These are phyloP conservation scores for Capreolus pygargus DNA, from an alignment of 2,113 vertebrate genomes.

Conservation along the genomic window DNA sequence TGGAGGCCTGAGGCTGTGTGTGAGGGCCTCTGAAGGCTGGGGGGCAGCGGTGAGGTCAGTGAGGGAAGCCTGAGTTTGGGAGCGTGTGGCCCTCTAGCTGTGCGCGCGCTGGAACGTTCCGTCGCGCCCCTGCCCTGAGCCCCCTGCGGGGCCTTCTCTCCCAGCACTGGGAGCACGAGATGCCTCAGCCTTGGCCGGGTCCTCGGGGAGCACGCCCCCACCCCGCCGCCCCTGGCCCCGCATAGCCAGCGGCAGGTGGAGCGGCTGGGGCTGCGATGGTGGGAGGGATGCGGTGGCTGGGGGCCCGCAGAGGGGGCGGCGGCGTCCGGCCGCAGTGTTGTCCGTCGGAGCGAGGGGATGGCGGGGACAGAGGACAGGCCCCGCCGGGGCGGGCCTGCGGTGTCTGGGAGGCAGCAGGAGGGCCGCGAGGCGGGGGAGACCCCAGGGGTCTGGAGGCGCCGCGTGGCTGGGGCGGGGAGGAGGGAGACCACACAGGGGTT, in stretches of 20 bases:
- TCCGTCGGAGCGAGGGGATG: not conserved
- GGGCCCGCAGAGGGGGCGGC: not conserved
- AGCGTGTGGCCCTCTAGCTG: not conserved
- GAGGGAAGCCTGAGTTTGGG: not conserved
- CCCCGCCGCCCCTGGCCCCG: not conserved
- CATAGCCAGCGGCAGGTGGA: rapidly evolving
- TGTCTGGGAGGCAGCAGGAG: not conserved
- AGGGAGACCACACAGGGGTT: not conserved
- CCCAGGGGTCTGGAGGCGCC: not conserved
- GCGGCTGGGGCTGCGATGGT: rapidly evolving
- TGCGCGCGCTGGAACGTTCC: not conserved
- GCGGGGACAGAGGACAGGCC: not conserved
- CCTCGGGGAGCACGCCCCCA: not conserved
- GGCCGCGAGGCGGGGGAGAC: not conserved
- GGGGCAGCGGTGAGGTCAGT: not conserved
- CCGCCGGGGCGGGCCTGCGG: not conserved
- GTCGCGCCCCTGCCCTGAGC: not conserved
- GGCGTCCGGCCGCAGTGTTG: rapidly evolving
- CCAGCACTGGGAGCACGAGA: not conserved
- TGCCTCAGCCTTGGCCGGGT: not conserved
- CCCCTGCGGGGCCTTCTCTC: not conserved
- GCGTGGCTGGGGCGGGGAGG: not conserved
- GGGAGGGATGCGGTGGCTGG: not conserved
- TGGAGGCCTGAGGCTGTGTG: not conserved
- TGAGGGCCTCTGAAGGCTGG: not conserved